These are phyloP conservation scores for Halcyon senegalensis DNA, from an alignment of 2,113 vertebrate genomes.

Conservation along the genomic window DNA sequence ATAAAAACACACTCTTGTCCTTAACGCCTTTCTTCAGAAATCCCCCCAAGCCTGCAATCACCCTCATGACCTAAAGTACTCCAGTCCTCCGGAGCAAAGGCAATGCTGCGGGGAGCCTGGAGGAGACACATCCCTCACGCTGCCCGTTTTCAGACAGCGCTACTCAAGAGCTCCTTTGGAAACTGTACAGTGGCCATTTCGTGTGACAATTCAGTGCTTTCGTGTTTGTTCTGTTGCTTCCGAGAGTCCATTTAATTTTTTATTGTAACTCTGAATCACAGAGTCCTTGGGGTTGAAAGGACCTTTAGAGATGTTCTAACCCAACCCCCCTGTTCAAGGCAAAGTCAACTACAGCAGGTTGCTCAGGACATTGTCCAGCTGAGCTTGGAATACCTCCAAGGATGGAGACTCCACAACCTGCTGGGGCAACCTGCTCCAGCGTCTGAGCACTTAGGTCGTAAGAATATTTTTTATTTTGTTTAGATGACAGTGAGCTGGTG, in stretches of 20 bases:
- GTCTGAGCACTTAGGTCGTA: not conserved
- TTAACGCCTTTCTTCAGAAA: not conserved
- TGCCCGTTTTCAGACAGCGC: not conserved
- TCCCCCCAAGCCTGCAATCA: not conserved
- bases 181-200: not conserved
- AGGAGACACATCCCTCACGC: not conserved
- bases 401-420: not conserved
- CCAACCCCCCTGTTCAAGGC: not conserved
- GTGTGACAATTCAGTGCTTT: not conserved
- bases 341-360: not conserved
- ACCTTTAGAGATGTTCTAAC: not conserved
- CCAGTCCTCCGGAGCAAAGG: not conserved
- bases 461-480: not conserved
- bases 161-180: not conserved
- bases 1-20: not conserved
- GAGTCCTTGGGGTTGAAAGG: not conserved
- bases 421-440: too few species aligned
- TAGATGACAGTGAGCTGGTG: not conserved
- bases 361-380: not conserved
- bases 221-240: not conserved
- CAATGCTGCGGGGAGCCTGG: not conserved
- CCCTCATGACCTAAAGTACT: not conserved
- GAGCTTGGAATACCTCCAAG: not conserved
- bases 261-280: not conserved
- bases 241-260: not conserved